Conservation (phyloP, 1,140 invertebrate species). For the Drosophila sturtevanti region DNA sequence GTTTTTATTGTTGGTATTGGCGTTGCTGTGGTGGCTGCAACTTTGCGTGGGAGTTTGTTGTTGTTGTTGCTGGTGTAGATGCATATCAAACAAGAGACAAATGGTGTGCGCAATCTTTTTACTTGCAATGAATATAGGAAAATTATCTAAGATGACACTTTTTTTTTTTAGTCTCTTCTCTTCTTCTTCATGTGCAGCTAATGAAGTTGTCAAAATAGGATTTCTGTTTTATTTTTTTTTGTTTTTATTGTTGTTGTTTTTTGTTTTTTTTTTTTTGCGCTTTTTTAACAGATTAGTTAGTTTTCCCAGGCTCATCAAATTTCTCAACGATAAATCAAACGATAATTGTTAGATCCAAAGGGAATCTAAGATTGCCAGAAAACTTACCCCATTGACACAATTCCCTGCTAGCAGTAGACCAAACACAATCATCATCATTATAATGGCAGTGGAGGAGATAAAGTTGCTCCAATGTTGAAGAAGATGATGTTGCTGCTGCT, state of each 20-base stretch:
- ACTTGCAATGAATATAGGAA: conserved; percentile 57
- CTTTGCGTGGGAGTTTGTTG: conserved; percentile 73
- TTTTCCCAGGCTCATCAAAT: conserved; percentile 58
- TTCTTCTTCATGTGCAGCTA: conserved; percentile 24
- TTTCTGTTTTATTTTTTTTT: conserved; percentile 17
- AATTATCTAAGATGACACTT: conserved; percentile 74
- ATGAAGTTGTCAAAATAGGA: conserved; percentile 69
- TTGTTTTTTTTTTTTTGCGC: too few species aligned
- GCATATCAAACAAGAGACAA: conserved; percentile 76
- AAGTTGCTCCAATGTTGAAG: conserved; percentile 33
- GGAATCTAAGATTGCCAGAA: conserved; percentile 10
- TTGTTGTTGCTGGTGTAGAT: conserved; percentile 57
- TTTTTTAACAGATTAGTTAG: conserved; percentile 34
- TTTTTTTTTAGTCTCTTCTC: conserved; percentile 30
- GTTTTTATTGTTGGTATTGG: conserved; percentile 33
- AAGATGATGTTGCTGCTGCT: conserved; percentile 42
- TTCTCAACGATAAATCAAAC: conserved; percentile 26
- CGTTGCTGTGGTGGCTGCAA: conserved; percentile 49
- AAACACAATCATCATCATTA: conserved; percentile 65
- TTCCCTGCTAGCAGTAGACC: conserved; percentile 68
- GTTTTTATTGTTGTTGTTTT: too few species aligned
- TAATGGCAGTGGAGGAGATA: conserved; percentile 35
- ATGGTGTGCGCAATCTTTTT: conserved; percentile 80
- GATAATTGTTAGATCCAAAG: conserved; percentile 51
- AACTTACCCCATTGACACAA: conserved; percentile 82